These are phyloP conservation scores for Rhabdomys dilectus DNA, from an alignment of 2,113 vertebrate species.

Conservation along the genomic window DNA sequence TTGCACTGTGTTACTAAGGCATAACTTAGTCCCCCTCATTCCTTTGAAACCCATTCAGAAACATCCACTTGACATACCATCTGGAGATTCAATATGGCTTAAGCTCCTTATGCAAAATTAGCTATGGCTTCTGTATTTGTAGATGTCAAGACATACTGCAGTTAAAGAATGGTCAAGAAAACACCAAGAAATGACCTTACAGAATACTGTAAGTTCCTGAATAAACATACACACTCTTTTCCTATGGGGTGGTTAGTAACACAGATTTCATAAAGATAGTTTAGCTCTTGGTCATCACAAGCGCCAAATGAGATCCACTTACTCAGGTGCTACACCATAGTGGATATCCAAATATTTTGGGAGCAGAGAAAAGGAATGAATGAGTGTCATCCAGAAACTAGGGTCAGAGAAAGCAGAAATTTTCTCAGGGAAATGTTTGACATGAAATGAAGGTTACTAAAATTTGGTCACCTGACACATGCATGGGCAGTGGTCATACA, in stretches of 20 bases:
- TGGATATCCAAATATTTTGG: constrained; percentile 16
- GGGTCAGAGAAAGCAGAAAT: neutral
- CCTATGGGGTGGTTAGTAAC: neutral
- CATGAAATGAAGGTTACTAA: constrained; percentile 40
- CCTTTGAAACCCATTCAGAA: constrained; percentile 35
- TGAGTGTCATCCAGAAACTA: neutral
- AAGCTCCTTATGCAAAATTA: constrained; percentile 34
- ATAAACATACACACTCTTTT: constrained; percentile 51
- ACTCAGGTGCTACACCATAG: neutral
- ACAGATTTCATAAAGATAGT: constrained; percentile 20
- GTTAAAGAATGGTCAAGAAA: constrained; percentile 23
- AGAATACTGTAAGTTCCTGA: neutral
- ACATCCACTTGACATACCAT: neutral
- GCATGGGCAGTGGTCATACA: neutral
- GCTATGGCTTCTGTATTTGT: constrained; percentile 26
- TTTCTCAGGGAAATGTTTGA: constrained; percentile 20
- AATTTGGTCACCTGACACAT: neutral
- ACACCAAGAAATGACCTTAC: neutral
- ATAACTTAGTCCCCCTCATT: neutral
- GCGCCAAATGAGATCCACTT: neutral
- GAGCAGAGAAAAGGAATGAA: constrained; percentile 35
- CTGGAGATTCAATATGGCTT: neutral
- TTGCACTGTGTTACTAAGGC: neutral
- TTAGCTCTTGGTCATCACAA: neutral
- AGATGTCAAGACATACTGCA: neutral